Conservation (phyloP, 1,140 invertebrate species). For the Drosophila guanche region DNA sequence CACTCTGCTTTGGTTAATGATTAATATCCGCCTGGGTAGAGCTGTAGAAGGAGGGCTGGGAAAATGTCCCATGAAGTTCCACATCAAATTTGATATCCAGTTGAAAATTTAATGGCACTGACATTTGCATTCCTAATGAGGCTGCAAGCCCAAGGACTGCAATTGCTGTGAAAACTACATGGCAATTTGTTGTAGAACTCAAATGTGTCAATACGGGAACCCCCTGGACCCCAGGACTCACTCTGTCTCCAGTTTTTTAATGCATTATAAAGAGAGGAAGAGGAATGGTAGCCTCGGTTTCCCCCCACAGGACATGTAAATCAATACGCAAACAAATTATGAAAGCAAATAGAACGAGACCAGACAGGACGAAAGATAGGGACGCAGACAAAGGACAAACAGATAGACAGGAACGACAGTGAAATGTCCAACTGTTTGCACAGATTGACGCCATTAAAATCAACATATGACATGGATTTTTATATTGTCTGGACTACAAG, state of each 20-base stretch:
- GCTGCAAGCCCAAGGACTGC: slow-evolving; percentile 9
- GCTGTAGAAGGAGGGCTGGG: slow-evolving; percentile 18
- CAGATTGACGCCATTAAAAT: slow-evolving; percentile 60
- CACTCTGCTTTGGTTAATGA: slow-evolving; percentile 38
- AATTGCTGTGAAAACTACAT: slow-evolving; percentile 72
- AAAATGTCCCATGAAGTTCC: slow-evolving; percentile 53
- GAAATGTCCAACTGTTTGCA: slow-evolving; percentile 48
- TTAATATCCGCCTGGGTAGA: slow-evolving; percentile 45
- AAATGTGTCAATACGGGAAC: slow-evolving; percentile 50
- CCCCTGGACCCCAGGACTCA: background rate
- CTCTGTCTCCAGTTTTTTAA: slow-evolving; percentile 54
- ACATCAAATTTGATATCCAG: slow-evolving; percentile 45
- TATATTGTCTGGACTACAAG: slow-evolving; percentile 1
- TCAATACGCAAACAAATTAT: slow-evolving; percentile 65
- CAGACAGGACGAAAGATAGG: background rate
- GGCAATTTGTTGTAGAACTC: slow-evolving; percentile 54
- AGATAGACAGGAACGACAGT: slow-evolving; percentile 32
- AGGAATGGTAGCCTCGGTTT: no score
- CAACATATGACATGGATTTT: slow-evolving; percentile 46
- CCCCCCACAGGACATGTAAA: slow-evolving; percentile 38
- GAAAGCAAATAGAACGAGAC: slow-evolving; percentile 47
- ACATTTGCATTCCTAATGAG: slow-evolving; percentile 71
- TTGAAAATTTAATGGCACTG: slow-evolving; percentile 63
- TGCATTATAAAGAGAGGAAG: slow-evolving; percentile 30
- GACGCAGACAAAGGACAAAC: background rate